Percentiles rank a stretch among this genome's conserved stretches.
Conservation (phyloP, 2,888 invertebrate species). For the Osmoderma eremita region DNA sequence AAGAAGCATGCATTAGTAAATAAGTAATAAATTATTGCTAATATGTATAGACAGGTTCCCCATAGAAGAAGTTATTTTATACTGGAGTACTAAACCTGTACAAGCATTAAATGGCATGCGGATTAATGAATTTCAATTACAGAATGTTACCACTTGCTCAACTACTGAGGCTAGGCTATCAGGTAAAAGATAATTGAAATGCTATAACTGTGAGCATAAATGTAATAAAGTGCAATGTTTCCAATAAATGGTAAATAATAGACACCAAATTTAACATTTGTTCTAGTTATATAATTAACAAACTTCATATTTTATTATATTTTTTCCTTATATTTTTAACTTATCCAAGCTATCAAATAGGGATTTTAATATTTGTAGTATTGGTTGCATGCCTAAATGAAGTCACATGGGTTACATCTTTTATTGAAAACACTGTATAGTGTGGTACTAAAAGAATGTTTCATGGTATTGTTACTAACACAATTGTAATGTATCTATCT, state of each 20-base stretch:
- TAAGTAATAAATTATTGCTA: conserved; percentile 19
- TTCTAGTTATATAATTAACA: too few relatives aligned
- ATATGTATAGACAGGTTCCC: conserved; percentile 53
- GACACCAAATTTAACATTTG: too few relatives aligned
- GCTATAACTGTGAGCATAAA: background rate
- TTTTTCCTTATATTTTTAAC: background rate
- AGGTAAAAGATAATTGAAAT: conserved; percentile 43
- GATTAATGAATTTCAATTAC: conserved; percentile 50
- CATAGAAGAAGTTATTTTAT: conserved; percentile 52
- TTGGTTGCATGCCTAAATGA: too few relatives aligned
- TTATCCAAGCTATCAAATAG: too few relatives aligned
- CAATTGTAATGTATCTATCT: background rate
- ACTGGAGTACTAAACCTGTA: conserved; percentile 50
- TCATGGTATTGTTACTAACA: too few relatives aligned
- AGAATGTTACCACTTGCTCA: conserved; percentile 48
- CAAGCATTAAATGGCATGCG: conserved; percentile 43
- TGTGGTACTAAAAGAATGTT: too few relatives aligned
- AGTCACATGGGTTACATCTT: too few relatives aligned
- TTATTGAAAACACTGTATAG: too few relatives aligned
- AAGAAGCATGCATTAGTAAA: background rate
- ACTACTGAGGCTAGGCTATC: conserved; percentile 50
- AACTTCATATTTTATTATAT: too few relatives aligned
- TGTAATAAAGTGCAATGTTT: too few relatives aligned
- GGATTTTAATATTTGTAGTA: too few relatives aligned
- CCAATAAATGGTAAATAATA: too few relatives aligned